Percentiles rank a stretch among this genome's conserved stretches.
Conservation (phyloP, 2,888 invertebrate species). For the Dichetophora obliterata region DNA sequence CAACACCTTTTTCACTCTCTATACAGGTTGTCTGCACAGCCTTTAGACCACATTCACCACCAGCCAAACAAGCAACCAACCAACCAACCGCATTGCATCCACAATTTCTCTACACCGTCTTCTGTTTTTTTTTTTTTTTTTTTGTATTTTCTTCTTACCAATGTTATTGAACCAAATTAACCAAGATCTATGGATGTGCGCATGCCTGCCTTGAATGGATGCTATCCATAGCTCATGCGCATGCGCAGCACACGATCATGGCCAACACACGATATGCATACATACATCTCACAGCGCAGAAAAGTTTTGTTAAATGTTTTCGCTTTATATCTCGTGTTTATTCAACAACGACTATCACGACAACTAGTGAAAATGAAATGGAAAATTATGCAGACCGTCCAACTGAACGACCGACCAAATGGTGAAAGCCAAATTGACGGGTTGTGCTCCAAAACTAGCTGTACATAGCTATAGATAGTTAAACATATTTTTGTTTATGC, state of each 20-base stretch:
- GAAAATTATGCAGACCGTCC: conserved; percentile 9
- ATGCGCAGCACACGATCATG: conserved; percentile 2
- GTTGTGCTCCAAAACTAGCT: background rate
- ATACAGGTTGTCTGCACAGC: background rate
- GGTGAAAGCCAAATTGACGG: conserved; percentile 36
- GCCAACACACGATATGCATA: background rate
- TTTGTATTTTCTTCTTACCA: background rate
- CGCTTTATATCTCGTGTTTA: conserved; percentile 33
- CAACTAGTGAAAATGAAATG: conserved; percentile 38
- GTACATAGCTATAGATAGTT: background rate
- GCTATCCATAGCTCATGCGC: conserved; percentile 8
- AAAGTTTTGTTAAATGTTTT: conserved; percentile 7
- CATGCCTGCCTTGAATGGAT: conserved; percentile 9
- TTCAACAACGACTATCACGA: background rate
- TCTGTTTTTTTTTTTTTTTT: background rate
- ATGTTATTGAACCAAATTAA: conserved; percentile 28
- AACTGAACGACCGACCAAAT: conserved; percentile 1
- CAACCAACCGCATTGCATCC: background rate
- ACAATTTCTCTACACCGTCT: background rate
- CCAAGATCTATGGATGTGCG: background rate
- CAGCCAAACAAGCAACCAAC: background rate
- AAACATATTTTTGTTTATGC: background rate
- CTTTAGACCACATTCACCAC: conserved; percentile 6
- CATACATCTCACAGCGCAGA: no score
- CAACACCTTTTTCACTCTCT: background rate